Base-by-base conservation (phyloP, 2,113 vertebrate genomes). In the Petromus typicus region DNA sequence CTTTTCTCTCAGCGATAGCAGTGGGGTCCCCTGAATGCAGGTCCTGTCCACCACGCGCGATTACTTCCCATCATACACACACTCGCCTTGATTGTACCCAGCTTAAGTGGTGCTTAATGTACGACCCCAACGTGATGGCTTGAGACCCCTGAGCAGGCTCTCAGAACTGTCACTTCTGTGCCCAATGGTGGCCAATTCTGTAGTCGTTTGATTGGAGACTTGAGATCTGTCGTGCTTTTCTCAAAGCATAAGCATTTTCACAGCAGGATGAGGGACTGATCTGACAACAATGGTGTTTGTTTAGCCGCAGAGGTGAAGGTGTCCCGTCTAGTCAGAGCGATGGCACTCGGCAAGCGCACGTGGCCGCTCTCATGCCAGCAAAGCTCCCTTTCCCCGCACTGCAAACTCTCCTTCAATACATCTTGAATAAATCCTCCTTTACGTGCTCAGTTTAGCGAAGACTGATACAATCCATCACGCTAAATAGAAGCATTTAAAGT, bases 381-480 rank as follows among this genome's bases (percentile, higher is more conserved):
- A 27, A 43, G 92, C 86, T 11, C 13, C 8, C 8, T 40, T 25
- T 40, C 4, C 43, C 34, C 3, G 1, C 27, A 18, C 64, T 93
- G 59, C 37, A 69, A 67, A 76, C 48, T 64, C 1, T 43, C 56
- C 32, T 91, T 59, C 90, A 91, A 54, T 80, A 76, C 45, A 71
- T 66, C 95, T 96, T 89, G 87, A 96, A 86, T 43, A 92, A 84
- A 64, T 22, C 51, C 12, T 82, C 69, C 12, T 67, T 64, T 18
- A 87, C 83, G 90, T 67, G 67, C 96, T 59, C 81, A 64, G 67
- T 86, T 95, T 95, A 96, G 61, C 89, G 27, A 56, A 94, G 96
- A 80, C 79, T 51, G 91, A 94, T 90, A 83, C 93, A 94, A 95
- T 34, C 45, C 78, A 82, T 92, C 92, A 66, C 6, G 91, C n/a